A percentile compares a stretch with the other conserved stretches of the same genome.
phyloP scores from a whole-genome alignment of 1,140 invertebrate species.

The Drosophila persimilis region DNA sequence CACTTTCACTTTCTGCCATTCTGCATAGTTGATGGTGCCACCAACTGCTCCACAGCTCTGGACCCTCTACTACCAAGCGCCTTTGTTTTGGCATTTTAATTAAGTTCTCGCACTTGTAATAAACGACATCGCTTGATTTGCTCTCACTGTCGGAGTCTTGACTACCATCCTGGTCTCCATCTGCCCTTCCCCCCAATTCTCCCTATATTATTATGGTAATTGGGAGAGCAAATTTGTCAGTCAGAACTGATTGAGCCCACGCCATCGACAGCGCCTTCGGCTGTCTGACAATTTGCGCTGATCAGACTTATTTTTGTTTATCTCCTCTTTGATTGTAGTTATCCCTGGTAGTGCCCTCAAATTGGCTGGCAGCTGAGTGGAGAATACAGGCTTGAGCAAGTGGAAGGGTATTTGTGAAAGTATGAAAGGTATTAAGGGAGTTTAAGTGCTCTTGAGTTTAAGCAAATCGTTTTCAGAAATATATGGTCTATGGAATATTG shows the following conservation, averaged over 20 bases:
- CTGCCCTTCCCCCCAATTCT: no score
- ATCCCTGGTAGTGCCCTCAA: no score
- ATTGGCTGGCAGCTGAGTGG: background rate
- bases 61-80: slow-evolving; percentile 20
- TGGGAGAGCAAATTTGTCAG: slow-evolving; percentile 69
- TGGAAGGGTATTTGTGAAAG: background rate
- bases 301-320: slow-evolving; percentile 50
- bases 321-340: slow-evolving; percentile 7
- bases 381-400: background rate
- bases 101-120: slow-evolving; percentile 80
- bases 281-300: slow-evolving; percentile 47
- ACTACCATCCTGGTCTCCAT: background rate
- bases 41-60: background rate
- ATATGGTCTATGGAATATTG: background rate
- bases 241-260: slow-evolving; percentile 54
- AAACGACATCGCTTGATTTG: slow-evolving; percentile 77
- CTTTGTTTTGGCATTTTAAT: slow-evolving; percentile 78
- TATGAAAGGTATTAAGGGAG: background rate
- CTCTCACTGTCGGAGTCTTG: slow-evolving; percentile 38
- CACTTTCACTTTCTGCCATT: slow-evolving; percentile 70
- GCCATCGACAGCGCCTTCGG: slow-evolving; percentile 29
- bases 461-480: background rate
- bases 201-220: slow-evolving; percentile 73
- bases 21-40: slow-evolving; percentile 68
- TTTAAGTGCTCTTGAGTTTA: background rate